Conservation (phyloP, 2,888 invertebrate species). For the Ormyrus thymus region DNA sequence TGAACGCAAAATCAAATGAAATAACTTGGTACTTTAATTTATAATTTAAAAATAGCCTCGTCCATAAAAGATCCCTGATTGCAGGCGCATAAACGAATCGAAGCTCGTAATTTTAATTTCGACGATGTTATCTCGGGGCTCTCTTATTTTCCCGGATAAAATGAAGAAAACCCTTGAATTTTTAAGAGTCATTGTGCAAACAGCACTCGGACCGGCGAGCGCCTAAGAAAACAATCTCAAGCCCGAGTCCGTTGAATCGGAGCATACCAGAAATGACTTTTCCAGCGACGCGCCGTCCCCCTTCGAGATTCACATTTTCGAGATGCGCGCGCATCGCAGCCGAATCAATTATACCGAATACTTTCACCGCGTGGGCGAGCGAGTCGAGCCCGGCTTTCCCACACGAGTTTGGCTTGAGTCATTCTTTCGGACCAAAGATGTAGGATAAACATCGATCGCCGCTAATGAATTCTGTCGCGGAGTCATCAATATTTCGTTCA, state of each 20-base stretch:
- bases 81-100: background rate
- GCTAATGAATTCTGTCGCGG: constrained; percentile 31
- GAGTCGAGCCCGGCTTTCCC: constrained; percentile 65
- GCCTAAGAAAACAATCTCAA: constrained; percentile 50
- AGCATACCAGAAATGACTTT: constrained; percentile 17
- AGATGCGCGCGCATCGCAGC: constrained; percentile 59
- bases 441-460: constrained; percentile 30
- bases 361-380: constrained; percentile 73
- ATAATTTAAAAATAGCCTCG: too few species aligned
- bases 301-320: constrained; percentile 5
- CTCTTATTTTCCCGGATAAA: constrained; percentile 28
- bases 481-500: background rate
- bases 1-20: too few species aligned
- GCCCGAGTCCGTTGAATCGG: constrained; percentile 21
- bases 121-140: constrained; percentile 43
- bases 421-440: constrained; percentile 5
- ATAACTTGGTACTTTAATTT: background rate
- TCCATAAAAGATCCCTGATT: too few species aligned
- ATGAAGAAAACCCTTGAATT: constrained; percentile 38
- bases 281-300: background rate
- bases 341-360: constrained; percentile 70
- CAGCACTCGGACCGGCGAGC: constrained; percentile 14
- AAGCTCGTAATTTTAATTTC: constrained; percentile 5
- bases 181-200: constrained; percentile 47
- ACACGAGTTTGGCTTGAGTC: constrained; percentile 49